A percentile compares a stretch with the other conserved stretches of the same genome.
Conservation (phyloP, 2,113 vertebrate species). For the Suricata suricatta region DNA sequence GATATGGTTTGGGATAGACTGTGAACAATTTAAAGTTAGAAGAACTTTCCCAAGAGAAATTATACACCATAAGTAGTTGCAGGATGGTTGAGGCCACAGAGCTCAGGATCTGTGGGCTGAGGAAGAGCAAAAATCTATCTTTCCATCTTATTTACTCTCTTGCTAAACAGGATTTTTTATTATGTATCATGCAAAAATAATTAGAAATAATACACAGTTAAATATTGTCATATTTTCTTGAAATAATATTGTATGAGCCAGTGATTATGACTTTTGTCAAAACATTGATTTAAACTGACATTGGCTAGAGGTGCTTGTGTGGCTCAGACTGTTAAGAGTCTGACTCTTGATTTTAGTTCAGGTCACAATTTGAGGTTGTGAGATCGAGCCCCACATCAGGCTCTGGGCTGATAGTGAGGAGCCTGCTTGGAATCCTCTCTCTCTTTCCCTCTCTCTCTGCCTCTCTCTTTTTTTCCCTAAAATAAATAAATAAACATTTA, state of each 20-base stretch:
- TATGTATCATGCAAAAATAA: not conserved
- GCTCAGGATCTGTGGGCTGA: not conserved
- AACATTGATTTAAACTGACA: constrained; percentile 42
- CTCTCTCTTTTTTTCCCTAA: too few species aligned
- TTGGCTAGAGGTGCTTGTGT: not conserved
- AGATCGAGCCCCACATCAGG: too few species aligned
- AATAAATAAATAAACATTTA: too few species aligned
- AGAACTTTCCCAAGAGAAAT: not conserved
- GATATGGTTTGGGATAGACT: not conserved
- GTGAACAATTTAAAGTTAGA: not conserved
- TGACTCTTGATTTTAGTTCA: too few species aligned
- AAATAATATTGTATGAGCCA: not conserved
- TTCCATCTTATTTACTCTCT: not conserved
- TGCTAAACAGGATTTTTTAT: not conserved
- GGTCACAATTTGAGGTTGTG: too few species aligned
- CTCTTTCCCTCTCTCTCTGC: too few species aligned
- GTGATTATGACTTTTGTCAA: not conserved
- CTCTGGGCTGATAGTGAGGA: too few species aligned
- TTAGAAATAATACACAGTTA: not conserved
- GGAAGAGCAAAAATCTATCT: not conserved
- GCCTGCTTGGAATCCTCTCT: too few species aligned
- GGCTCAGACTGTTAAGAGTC: too few species aligned
- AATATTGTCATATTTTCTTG: not conserved
- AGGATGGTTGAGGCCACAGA: not conserved
- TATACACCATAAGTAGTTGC: not conserved